These are phyloP conservation scores for Paraescarpia echinospica DNA, from an alignment of 1,140 invertebrate genomes.

Conservation along the genomic window DNA sequence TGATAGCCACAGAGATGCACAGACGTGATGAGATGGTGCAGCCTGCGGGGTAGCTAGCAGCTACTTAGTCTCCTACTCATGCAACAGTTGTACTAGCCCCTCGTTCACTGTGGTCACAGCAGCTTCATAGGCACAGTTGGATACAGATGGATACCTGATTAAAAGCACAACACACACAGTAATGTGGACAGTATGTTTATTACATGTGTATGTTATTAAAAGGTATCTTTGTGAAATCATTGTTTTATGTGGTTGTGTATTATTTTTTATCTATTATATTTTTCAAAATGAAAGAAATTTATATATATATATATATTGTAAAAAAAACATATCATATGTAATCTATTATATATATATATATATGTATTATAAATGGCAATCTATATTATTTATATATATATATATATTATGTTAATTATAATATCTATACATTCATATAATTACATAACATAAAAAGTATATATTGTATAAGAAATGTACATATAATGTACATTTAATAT, in stretches of 20 bases:
- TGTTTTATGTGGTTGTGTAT: background rate
- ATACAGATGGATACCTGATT: background rate
- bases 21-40: background rate
- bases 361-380: background rate
- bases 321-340: background rate
- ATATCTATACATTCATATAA: no score
- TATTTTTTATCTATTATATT: background rate
- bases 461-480: no score
- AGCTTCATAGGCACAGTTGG: background rate
- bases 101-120: background rate
- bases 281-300: background rate
- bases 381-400: background rate
- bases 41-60: background rate
- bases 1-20: background rate
- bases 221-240: background rate
- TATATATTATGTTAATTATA: background rate
- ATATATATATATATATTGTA: no score
- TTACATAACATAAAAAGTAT: no score
- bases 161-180: background rate
- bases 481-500: no score
- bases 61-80: background rate
- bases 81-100: background rate
- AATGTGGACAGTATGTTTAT: background rate
- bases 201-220: background rate
- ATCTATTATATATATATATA: background rate